Evolutionary conservation across 2,113 vertebrate genomes (phyloP).

Genomic region (Arvicanthis niloticus): DNA sequence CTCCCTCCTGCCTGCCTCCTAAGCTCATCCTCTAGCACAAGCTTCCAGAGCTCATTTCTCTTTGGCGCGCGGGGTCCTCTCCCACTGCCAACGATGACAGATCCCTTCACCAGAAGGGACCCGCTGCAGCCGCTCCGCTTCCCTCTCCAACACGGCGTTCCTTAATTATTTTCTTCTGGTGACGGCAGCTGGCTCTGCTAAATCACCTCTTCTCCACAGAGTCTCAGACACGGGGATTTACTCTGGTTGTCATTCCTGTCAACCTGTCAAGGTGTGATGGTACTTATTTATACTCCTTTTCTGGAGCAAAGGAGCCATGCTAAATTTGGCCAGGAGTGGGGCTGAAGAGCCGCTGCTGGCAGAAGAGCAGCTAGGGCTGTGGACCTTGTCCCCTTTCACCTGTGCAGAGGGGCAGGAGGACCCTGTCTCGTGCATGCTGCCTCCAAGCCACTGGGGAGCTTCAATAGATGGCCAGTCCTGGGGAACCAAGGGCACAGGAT

Average conservation of each 20-base stretch:
- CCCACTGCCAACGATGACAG: slow-evolving; percentile 52
- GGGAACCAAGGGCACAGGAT: not conserved
- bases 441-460: not conserved
- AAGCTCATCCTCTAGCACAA: not conserved
- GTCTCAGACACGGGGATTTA: slow-evolving; percentile 69
- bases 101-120: slow-evolving; percentile 51
- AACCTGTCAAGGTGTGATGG: slow-evolving; percentile 55
- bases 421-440: not conserved
- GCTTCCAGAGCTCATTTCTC: not conserved
- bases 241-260: slow-evolving; percentile 77
- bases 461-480: not conserved
- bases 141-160: not conserved
- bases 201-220: slow-evolving; percentile 60
- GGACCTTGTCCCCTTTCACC: not conserved
- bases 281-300: slow-evolving; percentile 75
- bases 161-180: slow-evolving; percentile 83
- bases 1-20: rapidly evolving
- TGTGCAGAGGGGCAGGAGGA: not conserved
- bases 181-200: slow-evolving; percentile 71
- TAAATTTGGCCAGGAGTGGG: not conserved
- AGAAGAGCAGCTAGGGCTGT: not conserved
- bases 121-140: not conserved
- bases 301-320: slow-evolving; percentile 70
- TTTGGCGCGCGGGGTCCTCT: not conserved
- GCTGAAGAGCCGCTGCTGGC: not conserved